phyloP scores from a whole-genome alignment of 1,140 invertebrate species.

The Aphaenogaster floridana region DNA sequence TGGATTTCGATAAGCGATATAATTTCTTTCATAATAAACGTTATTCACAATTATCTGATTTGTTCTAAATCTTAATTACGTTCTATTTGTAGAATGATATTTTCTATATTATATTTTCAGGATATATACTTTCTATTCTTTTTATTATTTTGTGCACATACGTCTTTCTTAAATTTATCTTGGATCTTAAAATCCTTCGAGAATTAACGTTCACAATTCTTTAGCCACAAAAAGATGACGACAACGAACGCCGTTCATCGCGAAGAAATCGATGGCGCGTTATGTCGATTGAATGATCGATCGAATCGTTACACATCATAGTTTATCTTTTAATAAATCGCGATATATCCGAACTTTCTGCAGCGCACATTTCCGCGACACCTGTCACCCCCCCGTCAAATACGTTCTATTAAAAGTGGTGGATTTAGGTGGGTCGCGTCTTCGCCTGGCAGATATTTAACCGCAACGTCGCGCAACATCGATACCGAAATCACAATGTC shows the following conservation, averaged over 20 bases:
- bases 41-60: background rate
- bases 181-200: background rate
- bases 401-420: slow-evolving; percentile 38
- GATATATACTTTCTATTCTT: background rate
- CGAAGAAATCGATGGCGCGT: slow-evolving; percentile 14
- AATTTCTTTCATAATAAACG: background rate
- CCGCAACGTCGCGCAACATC: slow-evolving; percentile 34
- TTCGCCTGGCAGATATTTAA: slow-evolving; percentile 56
- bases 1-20: background rate
- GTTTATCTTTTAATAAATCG: slow-evolving; percentile 58
- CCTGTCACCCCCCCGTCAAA: slow-evolving; percentile 16
- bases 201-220: background rate
- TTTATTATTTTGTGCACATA: background rate
- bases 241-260: background rate
- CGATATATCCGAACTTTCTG: slow-evolving; percentile 23
- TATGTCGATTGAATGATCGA: slow-evolving; percentile 18
- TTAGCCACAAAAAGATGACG: background rate
- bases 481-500: slow-evolving; percentile 36
- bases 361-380: slow-evolving; percentile 39
- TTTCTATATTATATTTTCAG: background rate
- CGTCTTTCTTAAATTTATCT: background rate
- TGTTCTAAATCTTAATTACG: background rate
- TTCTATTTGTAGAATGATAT: background rate
- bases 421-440: slow-evolving; percentile 44
- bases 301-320: background rate